Conservation (phyloP, 2,113 vertebrate genomes). For the Nestor notabilis region DNA sequence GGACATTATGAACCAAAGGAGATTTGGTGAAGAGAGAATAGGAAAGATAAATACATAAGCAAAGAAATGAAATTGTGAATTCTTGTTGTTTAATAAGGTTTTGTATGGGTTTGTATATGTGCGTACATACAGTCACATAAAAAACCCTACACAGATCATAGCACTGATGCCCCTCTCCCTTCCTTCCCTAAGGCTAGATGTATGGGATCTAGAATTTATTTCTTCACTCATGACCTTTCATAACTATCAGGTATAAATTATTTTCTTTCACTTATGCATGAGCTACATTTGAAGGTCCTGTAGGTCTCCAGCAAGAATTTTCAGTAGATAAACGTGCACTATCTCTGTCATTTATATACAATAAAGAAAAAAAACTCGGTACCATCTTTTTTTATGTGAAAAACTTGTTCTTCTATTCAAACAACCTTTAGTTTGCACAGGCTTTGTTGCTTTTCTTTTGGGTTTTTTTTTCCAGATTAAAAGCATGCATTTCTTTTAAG, state of each 20-base stretch:
- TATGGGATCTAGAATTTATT: not conserved
- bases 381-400: not conserved
- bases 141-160: not conserved
- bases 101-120: not conserved
- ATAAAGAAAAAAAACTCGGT: not conserved
- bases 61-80: not conserved
- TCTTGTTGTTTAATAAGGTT: not conserved
- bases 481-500: not conserved
- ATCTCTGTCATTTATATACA: not conserved
- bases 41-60: not conserved
- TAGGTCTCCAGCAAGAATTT: constrained; percentile 37
- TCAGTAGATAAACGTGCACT: not conserved
- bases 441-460: not conserved
- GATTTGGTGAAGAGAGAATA: not conserved
- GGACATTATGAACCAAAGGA: not conserved
- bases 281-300: constrained; percentile 41
- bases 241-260: constrained; percentile 42
- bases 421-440: not conserved
- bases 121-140: not conserved
- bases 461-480: not conserved
- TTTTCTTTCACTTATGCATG: constrained; percentile 59
- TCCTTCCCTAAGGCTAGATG: not conserved
- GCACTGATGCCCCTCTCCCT: not conserved
- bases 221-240: constrained; percentile 50
- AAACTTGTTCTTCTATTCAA: not conserved